Evolutionary conservation across 2,113 vertebrate species (phyloP).

Genomic region (Hemibagrus wyckioides): DNA sequence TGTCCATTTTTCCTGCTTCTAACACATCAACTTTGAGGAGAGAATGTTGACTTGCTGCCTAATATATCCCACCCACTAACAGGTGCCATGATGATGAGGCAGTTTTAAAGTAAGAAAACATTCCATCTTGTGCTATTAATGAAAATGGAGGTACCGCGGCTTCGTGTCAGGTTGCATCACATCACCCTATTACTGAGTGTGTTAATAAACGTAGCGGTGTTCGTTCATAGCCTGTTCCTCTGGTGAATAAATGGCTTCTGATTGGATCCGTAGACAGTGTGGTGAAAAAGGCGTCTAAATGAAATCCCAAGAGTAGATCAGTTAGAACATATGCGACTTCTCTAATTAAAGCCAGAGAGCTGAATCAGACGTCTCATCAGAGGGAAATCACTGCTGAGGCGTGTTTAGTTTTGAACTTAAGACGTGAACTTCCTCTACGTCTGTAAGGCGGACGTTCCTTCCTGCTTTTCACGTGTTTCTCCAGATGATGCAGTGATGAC

Average conservation of each 20-base stretch:
- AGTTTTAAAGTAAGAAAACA: too few relatives aligned
- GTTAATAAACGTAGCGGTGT: background rate
- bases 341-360: too few relatives aligned
- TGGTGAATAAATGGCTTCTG: background rate
- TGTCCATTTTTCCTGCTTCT: too few relatives aligned
- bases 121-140: background rate
- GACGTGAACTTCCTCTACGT: too few relatives aligned
- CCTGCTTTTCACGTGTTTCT: background rate
- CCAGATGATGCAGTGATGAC: background rate
- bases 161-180: background rate
- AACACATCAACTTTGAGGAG: too few relatives aligned
- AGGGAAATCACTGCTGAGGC: background rate
- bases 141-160: background rate
- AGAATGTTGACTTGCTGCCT: too few relatives aligned
- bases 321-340: background rate
- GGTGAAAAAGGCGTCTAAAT: background rate
- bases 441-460: background rate
- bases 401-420: background rate
- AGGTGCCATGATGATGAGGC: too few relatives aligned
- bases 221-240: background rate
- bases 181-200: background rate
- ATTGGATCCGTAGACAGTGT: background rate
- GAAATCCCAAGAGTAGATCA: background rate
- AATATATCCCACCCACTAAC: too few relatives aligned
- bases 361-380: too few relatives aligned